Conservation (phyloP, 2,888 invertebrate species). For the Lasioglossum pauxillum region DNA sequence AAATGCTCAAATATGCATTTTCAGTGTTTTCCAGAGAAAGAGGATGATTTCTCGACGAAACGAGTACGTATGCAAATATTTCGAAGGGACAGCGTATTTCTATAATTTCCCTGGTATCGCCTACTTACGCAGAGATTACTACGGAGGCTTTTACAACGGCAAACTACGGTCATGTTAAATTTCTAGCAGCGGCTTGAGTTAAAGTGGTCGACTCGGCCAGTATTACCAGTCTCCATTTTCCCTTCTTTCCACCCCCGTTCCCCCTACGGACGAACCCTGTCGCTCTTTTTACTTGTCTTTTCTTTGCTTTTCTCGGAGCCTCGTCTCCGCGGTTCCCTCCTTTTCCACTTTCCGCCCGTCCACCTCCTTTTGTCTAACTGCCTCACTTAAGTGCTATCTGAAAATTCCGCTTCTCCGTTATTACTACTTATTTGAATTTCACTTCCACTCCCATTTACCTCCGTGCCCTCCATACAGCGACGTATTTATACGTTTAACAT, state of each 20-base stretch:
- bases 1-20: neutral
- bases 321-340: constrained; percentile 17
- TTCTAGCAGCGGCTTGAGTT: constrained; percentile 33
- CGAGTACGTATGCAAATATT: neutral
- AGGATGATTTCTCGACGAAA: neutral
- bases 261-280: neutral
- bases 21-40: neutral
- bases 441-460: constrained; percentile 21
- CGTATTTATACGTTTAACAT: constrained; percentile 36
- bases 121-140: constrained; percentile 53
- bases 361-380: constrained; percentile 24
- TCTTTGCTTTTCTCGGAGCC: constrained; percentile 36
- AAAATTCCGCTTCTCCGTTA: constrained; percentile 30
- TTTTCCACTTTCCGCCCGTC: neutral
- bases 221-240: constrained; percentile 46
- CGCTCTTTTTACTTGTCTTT: constrained; percentile 24
- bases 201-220: constrained; percentile 46
- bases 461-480: neutral
- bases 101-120: constrained; percentile 35
- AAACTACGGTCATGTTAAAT: constrained; percentile 32
- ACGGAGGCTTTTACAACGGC: constrained; percentile 21
- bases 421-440: constrained; percentile 52
- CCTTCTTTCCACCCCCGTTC: constrained; percentile 8
- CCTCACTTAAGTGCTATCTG: constrained; percentile 29
- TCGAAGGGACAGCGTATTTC: constrained; percentile 17